These are phyloP conservation scores for Nemurella pictetii DNA, from an alignment of 2,888 invertebrate genomes.

Conservation along the genomic window DNA sequence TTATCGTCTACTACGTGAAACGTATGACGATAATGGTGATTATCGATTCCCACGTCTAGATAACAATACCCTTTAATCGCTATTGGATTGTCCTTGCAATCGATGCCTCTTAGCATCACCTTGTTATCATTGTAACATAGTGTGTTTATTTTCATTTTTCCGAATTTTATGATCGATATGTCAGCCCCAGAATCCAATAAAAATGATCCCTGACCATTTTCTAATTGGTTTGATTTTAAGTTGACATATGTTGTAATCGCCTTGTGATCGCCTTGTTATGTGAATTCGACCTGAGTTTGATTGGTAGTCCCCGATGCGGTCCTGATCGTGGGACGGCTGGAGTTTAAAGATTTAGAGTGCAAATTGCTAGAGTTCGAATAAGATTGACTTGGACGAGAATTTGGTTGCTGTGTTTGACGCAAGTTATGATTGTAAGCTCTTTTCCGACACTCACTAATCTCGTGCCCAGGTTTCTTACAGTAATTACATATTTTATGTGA, in stretches of 20 bases:
- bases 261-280: background rate
- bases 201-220: conserved; percentile 8
- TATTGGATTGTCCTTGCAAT: conserved; percentile 18
- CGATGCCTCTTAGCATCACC: background rate
- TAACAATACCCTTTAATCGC: conserved; percentile 29
- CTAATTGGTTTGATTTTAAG: background rate
- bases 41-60: conserved; percentile 30
- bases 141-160: conserved; percentile 25
- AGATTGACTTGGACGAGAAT: too few relatives aligned
- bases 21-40: conserved; percentile 22
- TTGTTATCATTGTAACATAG: background rate
- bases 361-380: too few relatives aligned
- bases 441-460: background rate
- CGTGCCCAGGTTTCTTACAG: background rate
- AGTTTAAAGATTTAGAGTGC: too few relatives aligned
- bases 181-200: conserved; percentile 40
- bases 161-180: conserved; percentile 36
- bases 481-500: background rate
- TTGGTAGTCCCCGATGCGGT: background rate
- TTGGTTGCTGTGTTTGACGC: background rate
- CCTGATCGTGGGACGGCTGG: too few relatives aligned
- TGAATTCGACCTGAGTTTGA: background rate
- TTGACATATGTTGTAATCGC: background rate
- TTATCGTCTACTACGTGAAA: conserved; percentile 38
- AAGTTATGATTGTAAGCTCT: background rate